Evolutionary conservation across 2,888 invertebrate genomes (phyloP), one percentile per base, ranked within the genome.

Genomic region (Cantharis lateralis): DNA sequence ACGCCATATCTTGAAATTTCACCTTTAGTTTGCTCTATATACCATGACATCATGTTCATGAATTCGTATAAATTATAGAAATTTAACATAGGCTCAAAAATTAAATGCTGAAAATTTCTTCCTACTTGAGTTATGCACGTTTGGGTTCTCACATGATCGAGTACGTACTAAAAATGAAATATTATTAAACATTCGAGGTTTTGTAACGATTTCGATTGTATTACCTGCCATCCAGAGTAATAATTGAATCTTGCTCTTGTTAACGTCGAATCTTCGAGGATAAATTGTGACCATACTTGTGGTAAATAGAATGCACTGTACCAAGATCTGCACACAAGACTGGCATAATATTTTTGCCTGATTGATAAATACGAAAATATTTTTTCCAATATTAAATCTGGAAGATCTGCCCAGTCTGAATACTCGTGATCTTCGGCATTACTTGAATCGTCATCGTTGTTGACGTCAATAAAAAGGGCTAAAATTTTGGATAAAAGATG

Each of bases 51-150:
- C 89, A 95, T 92, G 75, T 94, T 93, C 91, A 96, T 94, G 84
- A 96, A 96, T 85, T 95, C 95, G 85, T 93, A 95, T 63, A 96
- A 90, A 86, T 95, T 95, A 86, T 94, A 93, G 83, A 95, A 94
- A 85, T 95, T 95, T 76, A 91, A 89, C 89, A 93, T 93, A 0
- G 95, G 95, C 32, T 92, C 91, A 80, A 96, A 92, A 15, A 93
- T 90, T 28, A 96, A 88, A 10, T 90, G 90, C 76, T 92, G 90
- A 82, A 95, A 91, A 83, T 92, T 89, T 70, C 88, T 89, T 0
- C 95, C 95, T 20, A 95, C 91, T 79, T 91, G 90, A 64, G 91
- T 90, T 62, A 95, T 88, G 82, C 95, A 95, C 78, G 91, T 88
- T 80, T 94, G 93, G 0, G 94, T 92, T 76, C 94, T 89, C 84